Conservation (phyloP, 2,888 invertebrate species). For the Drosophila borborema region DNA sequence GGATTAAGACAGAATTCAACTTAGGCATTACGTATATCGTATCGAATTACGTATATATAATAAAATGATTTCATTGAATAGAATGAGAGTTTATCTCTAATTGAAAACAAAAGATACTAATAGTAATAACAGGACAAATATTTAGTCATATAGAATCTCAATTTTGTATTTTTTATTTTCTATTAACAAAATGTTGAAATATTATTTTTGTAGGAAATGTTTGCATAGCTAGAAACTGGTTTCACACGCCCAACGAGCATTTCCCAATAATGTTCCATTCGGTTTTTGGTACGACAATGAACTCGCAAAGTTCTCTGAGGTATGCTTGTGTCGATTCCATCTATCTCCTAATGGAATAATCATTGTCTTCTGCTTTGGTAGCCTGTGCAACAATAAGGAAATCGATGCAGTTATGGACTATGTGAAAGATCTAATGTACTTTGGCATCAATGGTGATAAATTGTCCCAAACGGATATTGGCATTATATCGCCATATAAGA, state of each 20-base stretch:
- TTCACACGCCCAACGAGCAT: slow-evolving; percentile 84
- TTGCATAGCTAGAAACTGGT: slow-evolving; percentile 79
- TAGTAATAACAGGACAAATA: too few relatives aligned
- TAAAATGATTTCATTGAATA: too few relatives aligned
- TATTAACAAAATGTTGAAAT: background rate
- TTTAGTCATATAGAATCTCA: too few relatives aligned
- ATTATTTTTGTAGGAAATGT: slow-evolving; percentile 50
- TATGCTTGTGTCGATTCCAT: slow-evolving; percentile 23
- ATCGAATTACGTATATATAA: too few relatives aligned
- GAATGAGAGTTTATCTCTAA: too few relatives aligned
- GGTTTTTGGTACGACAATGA: slow-evolving; percentile 86
- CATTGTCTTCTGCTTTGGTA: slow-evolving; percentile 60
- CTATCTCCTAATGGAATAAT: background rate
- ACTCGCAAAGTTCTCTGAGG: slow-evolving; percentile 65
- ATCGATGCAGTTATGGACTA: slow-evolving; percentile 87
- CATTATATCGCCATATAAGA: slow-evolving; percentile 87
- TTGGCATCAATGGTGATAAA: slow-evolving; percentile 85
- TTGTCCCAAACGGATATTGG: slow-evolving; percentile 86
- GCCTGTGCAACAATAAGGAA: slow-evolving; percentile 88
- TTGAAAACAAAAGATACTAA: too few relatives aligned
- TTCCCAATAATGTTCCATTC: slow-evolving; percentile 88
- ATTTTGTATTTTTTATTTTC: too few relatives aligned
- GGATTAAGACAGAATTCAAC: too few relatives aligned
- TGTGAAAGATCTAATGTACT: slow-evolving; percentile 86
- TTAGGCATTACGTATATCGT: too few relatives aligned